Base-by-base conservation (phyloP, 2,888 invertebrate genomes). In the Andrena haemorrhoa region DNA sequence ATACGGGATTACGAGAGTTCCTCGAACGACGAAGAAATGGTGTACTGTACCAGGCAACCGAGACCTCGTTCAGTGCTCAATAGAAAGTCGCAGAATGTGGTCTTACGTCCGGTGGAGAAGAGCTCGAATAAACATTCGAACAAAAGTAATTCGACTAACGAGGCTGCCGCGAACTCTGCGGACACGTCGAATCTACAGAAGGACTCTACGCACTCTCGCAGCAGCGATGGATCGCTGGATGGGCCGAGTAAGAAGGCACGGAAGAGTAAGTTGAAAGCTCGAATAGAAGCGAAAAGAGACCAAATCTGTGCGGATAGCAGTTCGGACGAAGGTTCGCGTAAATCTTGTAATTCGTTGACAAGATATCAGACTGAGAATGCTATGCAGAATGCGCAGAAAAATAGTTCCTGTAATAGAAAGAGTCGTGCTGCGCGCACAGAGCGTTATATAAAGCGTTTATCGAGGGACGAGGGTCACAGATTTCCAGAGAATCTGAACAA, bases 351-450 rank as follows among this genome's bases (percentile, higher is more conserved):
- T 86, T 96, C 96, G 0, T 95, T 96, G 90, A 94, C 96, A 66
- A 95, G 95, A 89, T 96, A 96, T 91, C 95, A 96, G 90, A 96
- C 96, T 91, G 97, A 97, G 85, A 96, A 97, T 86, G 96, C 96
- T 81, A 12, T n/a, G 74, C 95, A 95, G 90, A 95, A 95, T 75
- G 92, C 79, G 31, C 95, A 95, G 53, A 95, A 95, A 35, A 95
- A 95, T 78, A 95, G 95, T 76, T 95, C 96, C 0, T 93, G 95
- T 56, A 96, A 95, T 90, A 95, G 96, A 86, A 95, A 95, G 89
- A 96, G 97, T 35, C 95, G 97, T 74, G 95, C 96, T 31, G 97
- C 97, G 0, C 95, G 98, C 88, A 97, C 97, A 71, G 97, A 98
- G 92, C 95, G 97, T 73, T 97, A 97, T 90, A 96, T 97, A 75